These are phyloP conservation scores for Ophonus ardosiacus DNA, from an alignment of 2,888 invertebrate species.

Conservation along the genomic window DNA sequence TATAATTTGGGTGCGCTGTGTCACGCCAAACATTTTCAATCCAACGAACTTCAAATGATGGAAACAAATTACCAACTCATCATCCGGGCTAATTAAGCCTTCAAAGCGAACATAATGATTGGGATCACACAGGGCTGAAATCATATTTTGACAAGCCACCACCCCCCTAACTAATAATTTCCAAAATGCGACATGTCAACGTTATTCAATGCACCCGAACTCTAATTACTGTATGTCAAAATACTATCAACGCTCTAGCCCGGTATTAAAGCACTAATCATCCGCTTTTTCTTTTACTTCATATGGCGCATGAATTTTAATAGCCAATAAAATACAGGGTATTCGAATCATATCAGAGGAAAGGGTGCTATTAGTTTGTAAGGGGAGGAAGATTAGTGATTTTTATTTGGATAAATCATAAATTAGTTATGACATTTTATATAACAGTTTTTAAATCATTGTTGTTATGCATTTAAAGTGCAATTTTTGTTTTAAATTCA, in stretches of 20 bases:
- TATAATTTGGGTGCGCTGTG: slow-evolving; percentile 31
- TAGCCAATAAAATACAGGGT: not conserved
- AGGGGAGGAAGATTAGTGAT: not conserved
- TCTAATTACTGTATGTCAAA: slow-evolving; percentile 58
- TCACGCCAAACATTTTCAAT: slow-evolving; percentile 42
- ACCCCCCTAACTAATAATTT: slow-evolving; percentile 59
- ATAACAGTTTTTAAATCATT: not conserved
- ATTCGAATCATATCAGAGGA: not conserved
- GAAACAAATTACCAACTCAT: slow-evolving; percentile 60
- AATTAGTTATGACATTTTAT: not conserved
- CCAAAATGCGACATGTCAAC: slow-evolving; percentile 59
- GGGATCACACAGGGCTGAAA: slow-evolving; percentile 48
- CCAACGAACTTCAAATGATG: slow-evolving; percentile 46
- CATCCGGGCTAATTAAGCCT: slow-evolving; percentile 58
- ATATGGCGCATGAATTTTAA: slow-evolving; percentile 22
- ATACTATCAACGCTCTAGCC: not conserved
- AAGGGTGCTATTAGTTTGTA: slow-evolving; percentile 5
- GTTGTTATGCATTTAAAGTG: no score
- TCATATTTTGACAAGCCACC: slow-evolving; percentile 60
- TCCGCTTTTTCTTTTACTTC: slow-evolving; percentile 21
- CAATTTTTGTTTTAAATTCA: no score
- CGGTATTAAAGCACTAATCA: slow-evolving; percentile 47
- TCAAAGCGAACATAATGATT: slow-evolving; percentile 50
- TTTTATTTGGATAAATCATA: not conserved
- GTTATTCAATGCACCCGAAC: slow-evolving; percentile 43